Evolutionary conservation across 2,888 invertebrate genomes (phyloP), one percentile per base, ranked within the genome.

Genomic region (Drosophila prolongata): DNA sequence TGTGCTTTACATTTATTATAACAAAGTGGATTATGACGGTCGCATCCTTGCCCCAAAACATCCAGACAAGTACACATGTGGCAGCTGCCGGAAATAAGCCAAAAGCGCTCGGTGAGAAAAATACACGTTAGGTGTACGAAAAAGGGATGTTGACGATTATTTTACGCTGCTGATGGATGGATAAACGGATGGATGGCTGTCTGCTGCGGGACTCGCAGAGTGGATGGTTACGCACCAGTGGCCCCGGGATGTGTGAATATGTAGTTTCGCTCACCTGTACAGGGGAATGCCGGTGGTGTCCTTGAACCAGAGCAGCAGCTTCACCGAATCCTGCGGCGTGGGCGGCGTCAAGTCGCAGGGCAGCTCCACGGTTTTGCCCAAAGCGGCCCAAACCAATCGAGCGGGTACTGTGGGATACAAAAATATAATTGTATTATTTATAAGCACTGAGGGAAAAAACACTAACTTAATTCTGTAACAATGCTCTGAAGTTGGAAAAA

Each of bases 241-340:
- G 73, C 65, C 70, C 3, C 4, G 46, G 34, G 43, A n/a, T 19
- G 2, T 30, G n/a, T 9, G 14, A 34, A 75, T 61, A 38, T 40
- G 74, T 74, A 71, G 75, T 64, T 74, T 56, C 50, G 92, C 93
- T 94, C 92, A 97, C 97, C 96, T 97, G 93, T 97, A 97, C 62
- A 97, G 94, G 11, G 97, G 97, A 94, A 97, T 96, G 67, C 96
- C 95, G 55, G 95, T 95, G 53, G 95, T 94, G 90, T 97, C 97
- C 91, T 97, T 97, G 94, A 97, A 97, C 97, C 97, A 97, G 71
- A 98, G 95, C 87, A 97, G 95, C 95, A 97, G 95, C 88, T 95
- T 96, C 49, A 97, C 96, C 60, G 94, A 93, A 80, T 96, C 95
- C 55, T 94, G 94, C 0, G 95, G 94, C 27, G 95, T 94, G 0